Evolutionary conservation across 2,888 invertebrate species (phyloP), one percentile per base, ranked within the genome.

Genomic region (Drosophila pseudotakahashii): DNA sequence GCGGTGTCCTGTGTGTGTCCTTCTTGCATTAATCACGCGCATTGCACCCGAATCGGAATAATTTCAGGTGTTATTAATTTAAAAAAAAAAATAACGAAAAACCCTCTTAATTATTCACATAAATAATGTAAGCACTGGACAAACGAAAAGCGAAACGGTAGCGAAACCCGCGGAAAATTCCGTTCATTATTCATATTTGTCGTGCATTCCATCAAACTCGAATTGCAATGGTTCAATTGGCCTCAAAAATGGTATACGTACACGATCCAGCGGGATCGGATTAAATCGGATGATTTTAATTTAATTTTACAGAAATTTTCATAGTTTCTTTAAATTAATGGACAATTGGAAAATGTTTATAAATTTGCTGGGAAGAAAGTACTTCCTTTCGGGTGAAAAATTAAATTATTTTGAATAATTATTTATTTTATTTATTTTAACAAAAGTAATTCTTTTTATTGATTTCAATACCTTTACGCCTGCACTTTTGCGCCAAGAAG

Each of bases 41-140:
- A 72, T 72, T 74, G 69, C 64, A 68, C 32, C 45, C 45, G 64
- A 62, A 63, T 52, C 64, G 51, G 34, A 52, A 66, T 66, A 66
- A 66, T 79, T 84, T 73, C 62, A 70, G 44, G 64, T 64, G 66
- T 42, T 73, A 81, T 81, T 81, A 69, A 76, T 84, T 79, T 68
- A 63, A 42, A 71, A 68, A 19, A 19, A 77, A 60, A 42, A 60
- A 76, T 68, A 61, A 36, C 69, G 19, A 68, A 77, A 60, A 42
- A 60, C 7, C 53, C 51, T 39, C 6, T 70, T 69, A 69, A 73
- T 73, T 69, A 68, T 62, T 62, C 44, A 58, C 73, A 78, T 71
- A 60, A 68, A 75, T 68, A 47, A 64, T 64, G 64, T 39, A 64
- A 34, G 45, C 42, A 42, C 16, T 52, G 51, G 39, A 16, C 42